phyloP scores from a whole-genome alignment of 2,888 invertebrate genomes.

The Trisateles emortualis region DNA sequence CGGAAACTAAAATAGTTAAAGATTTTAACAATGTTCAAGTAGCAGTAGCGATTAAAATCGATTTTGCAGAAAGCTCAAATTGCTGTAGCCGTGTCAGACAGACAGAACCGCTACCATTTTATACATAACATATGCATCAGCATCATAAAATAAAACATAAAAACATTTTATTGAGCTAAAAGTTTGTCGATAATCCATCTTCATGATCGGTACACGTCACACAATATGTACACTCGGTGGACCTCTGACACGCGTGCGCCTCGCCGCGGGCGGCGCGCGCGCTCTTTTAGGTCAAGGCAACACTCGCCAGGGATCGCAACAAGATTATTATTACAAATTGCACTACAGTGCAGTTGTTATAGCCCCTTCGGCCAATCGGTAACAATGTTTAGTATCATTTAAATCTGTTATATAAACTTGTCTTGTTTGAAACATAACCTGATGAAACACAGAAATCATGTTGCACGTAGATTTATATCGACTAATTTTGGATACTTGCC shows the following conservation, averaged over 20 bases:
- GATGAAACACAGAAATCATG: conserved; percentile 40
- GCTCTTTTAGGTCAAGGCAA: conserved; percentile 83
- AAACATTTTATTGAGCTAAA: conserved; percentile 27
- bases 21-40: too few species aligned
- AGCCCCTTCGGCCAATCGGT: conserved; percentile 34
- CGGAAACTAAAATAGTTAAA: too few species aligned
- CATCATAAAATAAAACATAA: conserved; percentile 25
- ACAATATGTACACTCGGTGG: conserved; percentile 47
- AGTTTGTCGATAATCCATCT: conserved; percentile 41
- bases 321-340: conserved; percentile 74
- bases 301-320: conserved; percentile 69
- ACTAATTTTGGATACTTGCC: conserved; percentile 16
- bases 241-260: conserved; percentile 66
- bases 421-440: conserved; percentile 28
- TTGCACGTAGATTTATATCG: conserved; percentile 26
- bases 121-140: too few species aligned
- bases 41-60: too few species aligned
- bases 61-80: too few species aligned
- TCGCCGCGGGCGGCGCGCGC: conserved; percentile 55
- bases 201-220: conserved; percentile 36
- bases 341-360: conserved; percentile 48
- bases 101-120: neutral
- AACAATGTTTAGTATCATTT: conserved; percentile 45
- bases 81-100: too few species aligned
- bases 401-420: conserved; percentile 40